Evolutionary conservation across 2,113 vertebrate genomes (phyloP).

Genomic region (Heliornis fulica): DNA sequence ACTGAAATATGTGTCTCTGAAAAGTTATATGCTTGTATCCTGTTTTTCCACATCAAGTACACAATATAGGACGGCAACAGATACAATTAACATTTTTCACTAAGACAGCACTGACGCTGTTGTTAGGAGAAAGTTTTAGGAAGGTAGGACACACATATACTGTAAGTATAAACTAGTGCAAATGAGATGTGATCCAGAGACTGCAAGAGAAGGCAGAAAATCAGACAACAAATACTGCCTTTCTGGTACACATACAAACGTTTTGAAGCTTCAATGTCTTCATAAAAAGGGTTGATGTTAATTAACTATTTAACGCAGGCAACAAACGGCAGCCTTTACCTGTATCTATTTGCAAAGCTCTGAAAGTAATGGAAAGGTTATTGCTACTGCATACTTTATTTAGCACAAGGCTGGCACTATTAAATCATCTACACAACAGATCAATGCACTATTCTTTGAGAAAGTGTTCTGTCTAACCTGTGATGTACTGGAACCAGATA

Average conservation of each 20-base stretch:
- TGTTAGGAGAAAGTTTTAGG: background rate
- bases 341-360: background rate
- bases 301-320: background rate
- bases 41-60: background rate
- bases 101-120: background rate
- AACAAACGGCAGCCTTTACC: background rate
- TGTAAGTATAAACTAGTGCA: background rate
- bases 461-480: background rate
- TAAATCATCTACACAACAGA: background rate
- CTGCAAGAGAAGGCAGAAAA: background rate
- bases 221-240: background rate
- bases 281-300: background rate
- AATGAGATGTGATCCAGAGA: background rate
- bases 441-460: background rate
- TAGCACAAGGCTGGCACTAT: background rate
- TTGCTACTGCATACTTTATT: background rate
- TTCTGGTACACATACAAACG: background rate
- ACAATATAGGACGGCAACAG: background rate
- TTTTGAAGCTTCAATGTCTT: background rate
- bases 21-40: background rate
- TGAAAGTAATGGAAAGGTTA: background rate
- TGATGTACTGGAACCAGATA: background rate
- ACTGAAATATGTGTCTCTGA: background rate
- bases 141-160: background rate
- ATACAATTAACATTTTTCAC: background rate